Percentiles rank a stretch among this genome's conserved stretches.
Evolutionary conservation across 2,888 invertebrate species (phyloP).

Genomic region (Megaustenia siamemsis): DNA sequence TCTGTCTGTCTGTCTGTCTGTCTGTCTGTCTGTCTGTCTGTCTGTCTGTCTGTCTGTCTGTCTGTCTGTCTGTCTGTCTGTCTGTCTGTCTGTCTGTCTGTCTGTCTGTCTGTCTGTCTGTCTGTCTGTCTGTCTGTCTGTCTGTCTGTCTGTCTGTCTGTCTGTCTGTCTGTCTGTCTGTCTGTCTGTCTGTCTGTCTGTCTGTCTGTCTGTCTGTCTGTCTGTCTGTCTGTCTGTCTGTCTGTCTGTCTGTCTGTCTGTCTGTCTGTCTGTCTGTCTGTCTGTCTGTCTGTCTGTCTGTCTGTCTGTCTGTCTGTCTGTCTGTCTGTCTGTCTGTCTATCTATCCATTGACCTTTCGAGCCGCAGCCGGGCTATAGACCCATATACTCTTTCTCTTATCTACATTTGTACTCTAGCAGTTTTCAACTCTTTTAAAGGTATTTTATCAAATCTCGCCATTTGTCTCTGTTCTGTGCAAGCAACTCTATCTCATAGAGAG

Average conservation of each 20-base stretch:
- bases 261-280: neutral
- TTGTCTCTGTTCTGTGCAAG: too few species aligned
- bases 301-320: neutral
- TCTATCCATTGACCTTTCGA: neutral
- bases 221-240: neutral
- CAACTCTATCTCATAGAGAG: too few species aligned
- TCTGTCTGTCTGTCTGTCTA: neutral
- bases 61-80: constrained; percentile 22
- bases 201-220: constrained; percentile 9
- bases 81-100: constrained; percentile 22
- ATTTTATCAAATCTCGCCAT: too few species aligned
- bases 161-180: neutral
- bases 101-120: constrained; percentile 19
- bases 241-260: constrained; percentile 8
- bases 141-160: constrained; percentile 5
- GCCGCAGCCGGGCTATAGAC: too few species aligned
- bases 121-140: neutral
- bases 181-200: constrained; percentile 7
- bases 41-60: constrained; percentile 22
- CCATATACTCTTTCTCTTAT: too few species aligned
- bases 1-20: constrained; percentile 22
- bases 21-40: constrained; percentile 22
- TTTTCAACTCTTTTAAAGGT: too few species aligned
- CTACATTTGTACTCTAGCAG: too few species aligned
- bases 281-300: constrained; percentile 16